Base-by-base conservation (phyloP, 2,113 vertebrate genomes). In the Anthoscopus minutus region DNA sequence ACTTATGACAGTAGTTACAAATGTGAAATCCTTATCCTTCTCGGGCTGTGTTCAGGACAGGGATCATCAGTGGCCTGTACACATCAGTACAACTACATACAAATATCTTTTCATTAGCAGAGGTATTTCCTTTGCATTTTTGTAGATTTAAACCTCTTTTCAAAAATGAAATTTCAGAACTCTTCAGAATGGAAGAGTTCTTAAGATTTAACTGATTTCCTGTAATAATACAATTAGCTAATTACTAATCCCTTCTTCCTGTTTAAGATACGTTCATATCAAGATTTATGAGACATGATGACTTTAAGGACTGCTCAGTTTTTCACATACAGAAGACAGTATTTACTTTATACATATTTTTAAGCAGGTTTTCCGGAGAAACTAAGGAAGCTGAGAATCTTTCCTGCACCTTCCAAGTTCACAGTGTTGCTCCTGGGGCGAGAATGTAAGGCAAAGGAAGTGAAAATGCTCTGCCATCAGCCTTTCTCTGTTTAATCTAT, bases 401-500 rank as follows among this genome's bases (percentile, higher is more conserved):
- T 91, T 42, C 35, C 47, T 82, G n/a, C 3, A 4, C 66, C 70
- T 92, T 73, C 66, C 47, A 83, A 65, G 28, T 70, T 88, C 30
- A 13, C 54, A n/a, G 33, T 51, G 33, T 50, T 50, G 37, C 62
- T 94, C 22, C 60, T n/a, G 13, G 56, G 13, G 6, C 18, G 21
- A 22, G 19, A 66, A 80, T 80, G 50, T 33, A 89, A 92, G 47
- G 30, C 44, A 62, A 80, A 88, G 79, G 24, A 73, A 56, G 58
- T 73, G 79, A 73, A 89, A 92, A 93, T 67, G 58, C 74, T 73
- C 64, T 80, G 70, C 50, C 66, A 47, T 81, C 89, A 95, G 71
- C 38, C 67, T 89, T 82, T 89, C 65, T 81, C 27, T 93, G 42
- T 95, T 93, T 95, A 94, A 95, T 73, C 89, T 95, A 78, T 92